These are phyloP conservation scores for Orussus abietinus DNA, from an alignment of 1,140 invertebrate species.

Conservation along the genomic window DNA sequence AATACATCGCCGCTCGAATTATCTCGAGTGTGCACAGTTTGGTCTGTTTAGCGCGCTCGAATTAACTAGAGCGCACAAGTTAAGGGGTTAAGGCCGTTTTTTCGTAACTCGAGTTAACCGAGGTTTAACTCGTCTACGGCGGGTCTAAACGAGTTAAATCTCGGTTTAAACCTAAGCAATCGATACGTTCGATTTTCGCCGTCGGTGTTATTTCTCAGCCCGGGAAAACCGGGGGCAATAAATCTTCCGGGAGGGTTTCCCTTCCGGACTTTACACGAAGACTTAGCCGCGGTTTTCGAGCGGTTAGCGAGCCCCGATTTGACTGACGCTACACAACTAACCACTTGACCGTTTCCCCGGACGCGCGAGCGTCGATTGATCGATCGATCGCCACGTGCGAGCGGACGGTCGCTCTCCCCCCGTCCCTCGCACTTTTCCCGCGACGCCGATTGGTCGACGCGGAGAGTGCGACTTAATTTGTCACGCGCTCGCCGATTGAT, in stretches of 20 bases:
- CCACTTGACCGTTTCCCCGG: constrained; percentile 50
- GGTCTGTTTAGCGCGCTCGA: too few relatives aligned
- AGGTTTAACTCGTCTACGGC: too few relatives aligned
- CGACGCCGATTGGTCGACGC: constrained; percentile 1
- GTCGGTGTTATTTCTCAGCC: too few relatives aligned
- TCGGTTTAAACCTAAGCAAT: too few relatives aligned
- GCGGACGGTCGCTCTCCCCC: too few relatives aligned
- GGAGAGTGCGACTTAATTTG: constrained; percentile 6
- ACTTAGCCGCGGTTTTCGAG: constrained; percentile 45
- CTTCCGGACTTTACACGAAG: constrained; percentile 38
- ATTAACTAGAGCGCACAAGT: too few relatives aligned
- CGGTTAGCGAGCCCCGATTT: constrained; percentile 39
- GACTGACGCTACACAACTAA: constrained; percentile 53
- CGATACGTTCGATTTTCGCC: too few relatives aligned
- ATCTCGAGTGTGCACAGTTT: too few relatives aligned
- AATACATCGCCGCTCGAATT: too few relatives aligned
- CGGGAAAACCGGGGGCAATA: constrained; percentile 29
- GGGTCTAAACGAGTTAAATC: too few relatives aligned
- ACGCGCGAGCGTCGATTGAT: constrained; percentile 39
- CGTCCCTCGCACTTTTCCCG: background rate
- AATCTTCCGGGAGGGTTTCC: constrained; percentile 42
- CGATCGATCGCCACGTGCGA: constrained; percentile 48
- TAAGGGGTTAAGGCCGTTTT: too few relatives aligned
- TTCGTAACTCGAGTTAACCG: too few relatives aligned
- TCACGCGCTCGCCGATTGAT: constrained; percentile 5